These are phyloP conservation scores for Pinctada fucata DNA, from an alignment of 2,888 invertebrate species.

Conservation along the genomic window DNA sequence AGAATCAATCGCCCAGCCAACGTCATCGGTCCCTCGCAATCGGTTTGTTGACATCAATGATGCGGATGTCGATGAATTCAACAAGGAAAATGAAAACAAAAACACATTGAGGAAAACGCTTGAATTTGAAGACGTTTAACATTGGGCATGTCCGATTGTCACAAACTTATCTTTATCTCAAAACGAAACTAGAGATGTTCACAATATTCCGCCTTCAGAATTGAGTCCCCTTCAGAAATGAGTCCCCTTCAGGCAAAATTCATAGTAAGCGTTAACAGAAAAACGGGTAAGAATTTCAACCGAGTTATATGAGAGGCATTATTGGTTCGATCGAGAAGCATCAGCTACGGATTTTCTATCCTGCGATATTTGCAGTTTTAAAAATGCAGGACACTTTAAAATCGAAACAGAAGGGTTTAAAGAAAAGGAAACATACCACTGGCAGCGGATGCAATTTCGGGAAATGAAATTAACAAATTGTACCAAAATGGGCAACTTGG, in stretches of 20 bases:
- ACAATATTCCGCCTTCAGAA: too few species aligned
- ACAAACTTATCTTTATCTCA: too few species aligned
- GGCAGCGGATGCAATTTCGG: neutral
- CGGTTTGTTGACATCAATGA: neutral
- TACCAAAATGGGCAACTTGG: neutral
- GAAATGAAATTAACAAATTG: neutral
- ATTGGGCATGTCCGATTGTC: too few species aligned
- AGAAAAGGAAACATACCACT: neutral
- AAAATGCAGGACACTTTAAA: conserved; percentile 9
- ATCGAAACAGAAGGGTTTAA: neutral
- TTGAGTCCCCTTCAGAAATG: too few species aligned
- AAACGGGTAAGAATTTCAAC: too few species aligned
- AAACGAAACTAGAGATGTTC: too few species aligned
- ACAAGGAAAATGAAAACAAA: neutral
- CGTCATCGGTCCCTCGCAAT: neutral
- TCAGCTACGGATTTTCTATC: neutral
- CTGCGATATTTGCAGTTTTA: conserved; percentile 2
- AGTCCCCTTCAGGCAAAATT: too few species aligned
- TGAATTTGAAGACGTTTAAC: too few species aligned
- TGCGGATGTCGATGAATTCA: conserved; percentile 3
- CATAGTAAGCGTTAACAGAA: too few species aligned
- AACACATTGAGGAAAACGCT: too few species aligned
- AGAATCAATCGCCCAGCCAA: neutral
- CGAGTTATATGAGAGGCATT: neutral
- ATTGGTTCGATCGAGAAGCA: neutral